Percentiles rank a stretch among this genome's conserved stretches.
Conservation (phyloP, 2,113 vertebrate genomes). For the Natator depressus region DNA sequence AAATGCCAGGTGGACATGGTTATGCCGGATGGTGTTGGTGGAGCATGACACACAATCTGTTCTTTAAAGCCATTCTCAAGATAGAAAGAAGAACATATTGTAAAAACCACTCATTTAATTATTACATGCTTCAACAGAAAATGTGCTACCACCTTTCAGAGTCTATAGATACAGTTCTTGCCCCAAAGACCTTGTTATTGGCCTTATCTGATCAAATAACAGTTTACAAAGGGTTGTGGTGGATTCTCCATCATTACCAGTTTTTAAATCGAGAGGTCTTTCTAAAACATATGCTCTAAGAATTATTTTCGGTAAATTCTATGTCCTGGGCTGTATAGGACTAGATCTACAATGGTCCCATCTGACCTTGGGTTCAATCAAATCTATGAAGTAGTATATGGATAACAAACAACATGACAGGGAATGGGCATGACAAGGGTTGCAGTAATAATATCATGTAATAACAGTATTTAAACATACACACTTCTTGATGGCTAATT, state of each 20-base stretch:
- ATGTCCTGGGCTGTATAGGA: background rate
- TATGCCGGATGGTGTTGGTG: background rate
- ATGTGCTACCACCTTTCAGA: background rate
- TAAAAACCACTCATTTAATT: background rate
- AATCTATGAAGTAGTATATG: rapidly evolving
- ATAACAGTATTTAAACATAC: background rate
- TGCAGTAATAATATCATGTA: background rate
- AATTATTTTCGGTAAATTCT: background rate
- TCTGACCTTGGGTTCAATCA: background rate
- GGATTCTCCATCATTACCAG: background rate
- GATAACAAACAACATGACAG: background rate
- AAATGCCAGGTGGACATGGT: rapidly evolving
- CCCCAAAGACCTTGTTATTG: background rate
- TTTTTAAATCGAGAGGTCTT: background rate
- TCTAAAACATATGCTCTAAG: background rate
- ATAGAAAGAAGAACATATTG: background rate
- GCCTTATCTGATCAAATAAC: background rate
- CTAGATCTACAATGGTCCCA: background rate
- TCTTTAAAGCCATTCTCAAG: background rate
- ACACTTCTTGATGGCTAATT: background rate
- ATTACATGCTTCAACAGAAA: background rate
- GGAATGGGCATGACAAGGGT: background rate
- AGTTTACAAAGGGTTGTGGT: background rate
- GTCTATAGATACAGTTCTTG: background rate
- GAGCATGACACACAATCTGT: background rate